Percentiles rank a stretch among this genome's conserved stretches.
These are phyloP conservation scores for Xiphophorus maculatus DNA, from an alignment of 2,113 vertebrate genomes.

Conservation along the genomic window DNA sequence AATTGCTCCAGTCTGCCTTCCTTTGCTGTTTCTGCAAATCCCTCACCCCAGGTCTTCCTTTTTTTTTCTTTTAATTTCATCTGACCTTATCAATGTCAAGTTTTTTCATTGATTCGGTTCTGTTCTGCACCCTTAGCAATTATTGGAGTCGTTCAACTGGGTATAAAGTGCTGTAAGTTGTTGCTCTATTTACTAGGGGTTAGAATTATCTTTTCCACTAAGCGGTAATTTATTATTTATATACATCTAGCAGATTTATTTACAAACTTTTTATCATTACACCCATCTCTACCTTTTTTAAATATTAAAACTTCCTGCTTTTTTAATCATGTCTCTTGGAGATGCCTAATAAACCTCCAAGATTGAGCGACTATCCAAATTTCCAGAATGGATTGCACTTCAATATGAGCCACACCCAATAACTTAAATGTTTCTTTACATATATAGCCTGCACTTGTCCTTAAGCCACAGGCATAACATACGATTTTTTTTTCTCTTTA, in stretches of 20 bases:
- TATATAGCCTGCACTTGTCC: no score
- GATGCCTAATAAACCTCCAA: not conserved
- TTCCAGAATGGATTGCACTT: no score
- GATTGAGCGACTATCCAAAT: not conserved
- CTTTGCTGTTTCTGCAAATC: not conserved
- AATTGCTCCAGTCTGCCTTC: not conserved
- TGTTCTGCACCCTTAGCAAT: not conserved
- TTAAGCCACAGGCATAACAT: no score
- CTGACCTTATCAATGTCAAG: not conserved
- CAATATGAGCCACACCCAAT: no score
- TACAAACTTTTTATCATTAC: not conserved
- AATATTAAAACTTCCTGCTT: not conserved
- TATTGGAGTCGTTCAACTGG: not conserved
- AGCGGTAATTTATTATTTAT: not conserved
- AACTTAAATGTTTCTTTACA: no score
- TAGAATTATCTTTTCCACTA: not conserved
- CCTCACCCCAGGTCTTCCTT: not conserved
- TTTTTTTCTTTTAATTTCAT: not conserved
- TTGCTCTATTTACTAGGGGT: not conserved
- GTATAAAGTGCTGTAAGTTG: not conserved
- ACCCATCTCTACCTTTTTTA: not conserved
- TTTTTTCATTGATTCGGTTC: not conserved
- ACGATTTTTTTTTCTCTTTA: no score
- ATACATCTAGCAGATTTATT: not conserved
- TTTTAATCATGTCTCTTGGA: not conserved